phyloP scores from a whole-genome alignment of 2,888 invertebrate species.

The Drosophila putrida region DNA sequence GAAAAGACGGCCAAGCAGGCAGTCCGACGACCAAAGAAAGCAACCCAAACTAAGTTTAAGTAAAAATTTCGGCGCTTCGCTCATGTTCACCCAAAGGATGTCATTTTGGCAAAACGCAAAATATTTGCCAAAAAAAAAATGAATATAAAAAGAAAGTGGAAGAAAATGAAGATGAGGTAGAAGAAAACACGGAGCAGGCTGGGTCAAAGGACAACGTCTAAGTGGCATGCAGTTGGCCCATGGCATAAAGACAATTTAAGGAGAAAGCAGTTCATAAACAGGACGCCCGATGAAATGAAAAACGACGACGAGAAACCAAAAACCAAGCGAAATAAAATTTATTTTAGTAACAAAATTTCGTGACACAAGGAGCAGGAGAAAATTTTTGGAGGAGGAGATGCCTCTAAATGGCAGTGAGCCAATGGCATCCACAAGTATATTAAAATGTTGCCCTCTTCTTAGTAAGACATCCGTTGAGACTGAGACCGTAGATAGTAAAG shows the following conservation, averaged over 20 bases:
- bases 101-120: constrained; percentile 68
- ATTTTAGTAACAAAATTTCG: constrained; percentile 80
- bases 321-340: constrained; percentile 66
- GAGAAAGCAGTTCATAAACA: constrained; percentile 70
- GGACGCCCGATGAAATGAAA: constrained; percentile 66
- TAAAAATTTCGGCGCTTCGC: constrained; percentile 37
- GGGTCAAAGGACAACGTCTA: constrained; percentile 62
- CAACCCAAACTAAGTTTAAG: constrained; percentile 58
- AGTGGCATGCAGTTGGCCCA: constrained; percentile 63
- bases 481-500: constrained; percentile 29
- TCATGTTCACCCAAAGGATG: constrained; percentile 59
- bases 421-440: constrained; percentile 70
- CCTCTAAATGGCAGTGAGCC: constrained; percentile 64
- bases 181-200: constrained; percentile 14
- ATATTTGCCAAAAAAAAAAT: constrained; percentile 46
- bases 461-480: constrained; percentile 53
- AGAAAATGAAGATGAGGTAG: constrained; percentile 20
- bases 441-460: constrained; percentile 59
- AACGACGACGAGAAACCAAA: constrained; percentile 50
- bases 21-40: constrained; percentile 36
- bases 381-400: constrained; percentile 27
- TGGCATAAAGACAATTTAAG: constrained; percentile 75
- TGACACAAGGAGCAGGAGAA: constrained; percentile 69
- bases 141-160: constrained; percentile 16
- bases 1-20: constrained; percentile 61